Conservation (phyloP, 1,140 invertebrate genomes). For the Octopus sinensis region DNA sequence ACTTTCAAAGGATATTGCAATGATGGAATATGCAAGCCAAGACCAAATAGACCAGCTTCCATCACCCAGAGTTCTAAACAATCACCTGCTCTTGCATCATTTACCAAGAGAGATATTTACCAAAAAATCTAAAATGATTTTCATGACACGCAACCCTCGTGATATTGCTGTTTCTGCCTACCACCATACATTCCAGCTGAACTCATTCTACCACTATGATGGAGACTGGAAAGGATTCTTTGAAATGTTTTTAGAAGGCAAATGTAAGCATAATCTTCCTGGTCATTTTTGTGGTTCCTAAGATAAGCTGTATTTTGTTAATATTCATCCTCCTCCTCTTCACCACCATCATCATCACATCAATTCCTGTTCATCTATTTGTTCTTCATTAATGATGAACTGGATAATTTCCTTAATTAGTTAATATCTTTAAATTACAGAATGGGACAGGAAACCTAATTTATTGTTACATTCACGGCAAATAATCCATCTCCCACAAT, state of each 20-base stretch:
- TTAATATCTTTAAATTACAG: too few relatives aligned
- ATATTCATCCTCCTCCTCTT: too few relatives aligned
- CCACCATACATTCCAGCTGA: not conserved
- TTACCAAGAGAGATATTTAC: not conserved
- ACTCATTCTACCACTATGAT: not conserved
- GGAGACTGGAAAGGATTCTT: not conserved
- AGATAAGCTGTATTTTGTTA: too few relatives aligned
- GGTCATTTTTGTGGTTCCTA: too few relatives aligned
- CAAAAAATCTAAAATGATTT: not conserved
- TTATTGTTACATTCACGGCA: too few relatives aligned
- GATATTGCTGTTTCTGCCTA: slow-evolving; percentile 1
- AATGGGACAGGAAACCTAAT: too few relatives aligned
- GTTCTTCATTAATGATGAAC: too few relatives aligned
- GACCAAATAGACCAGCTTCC: not conserved
- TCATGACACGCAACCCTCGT: not conserved
- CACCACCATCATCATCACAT: too few relatives aligned
- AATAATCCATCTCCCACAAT: too few relatives aligned
- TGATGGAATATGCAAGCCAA: slow-evolving; percentile 22
- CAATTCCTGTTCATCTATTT: too few relatives aligned
- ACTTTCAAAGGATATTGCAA: slow-evolving; percentile 20
- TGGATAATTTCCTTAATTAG: too few relatives aligned
- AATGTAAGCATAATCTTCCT: not conserved
- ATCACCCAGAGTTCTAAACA: not conserved
- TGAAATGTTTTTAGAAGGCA: not conserved
- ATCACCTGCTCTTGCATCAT: not conserved